Evolutionary conservation across 2,113 vertebrate genomes (phyloP), one percentile per base, ranked within the genome.

Genomic region (Saccopteryx bilineata): DNA sequence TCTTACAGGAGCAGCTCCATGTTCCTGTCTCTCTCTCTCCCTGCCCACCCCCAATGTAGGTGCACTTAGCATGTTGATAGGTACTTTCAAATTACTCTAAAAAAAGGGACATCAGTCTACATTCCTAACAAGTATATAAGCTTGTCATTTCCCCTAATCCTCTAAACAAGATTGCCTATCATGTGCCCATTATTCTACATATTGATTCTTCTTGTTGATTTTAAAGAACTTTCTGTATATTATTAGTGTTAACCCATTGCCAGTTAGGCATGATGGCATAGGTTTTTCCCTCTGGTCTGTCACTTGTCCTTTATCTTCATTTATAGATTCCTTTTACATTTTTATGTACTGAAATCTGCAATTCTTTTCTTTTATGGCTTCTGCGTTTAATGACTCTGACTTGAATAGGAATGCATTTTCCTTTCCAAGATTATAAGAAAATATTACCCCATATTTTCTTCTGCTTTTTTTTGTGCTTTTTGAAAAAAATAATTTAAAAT

Each of bases 341-440:
- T 83, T 71, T 83, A 63, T 87, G 12, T 4, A 24, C 33, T 76
- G 61, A 82, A 69, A 54, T 87, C 60, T 94, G 60, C 60, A 31
- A 31, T 71, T 88, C 24, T 78, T 79, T 72, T 54, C 18, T 54
- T 61, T 91, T 61, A 78, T 21, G 23, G 69, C 28, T 84, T 88
- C 63, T 79, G 33, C 60, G 65, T 89, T 96, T 80, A 85, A 92
- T 60, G 71, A 31, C 14, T 92, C 80, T 72, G 82, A 21, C 14
- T 93, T 90, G 76, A 78, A 82, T 61, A 87, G 21, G 60, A 90
- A 96, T 17, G 3, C 31, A 60, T 82, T 39, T 82, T 87, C 50
- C 63, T 76, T 19, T 84, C 33, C 8, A 91, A 72, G 31, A 61
- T 61, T 54, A 79, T 48, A 26, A 68, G 71, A 90, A 84, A 78